Evolutionary conservation across 2,888 invertebrate genomes (phyloP).

Genomic region (Conistra vaccinii): DNA sequence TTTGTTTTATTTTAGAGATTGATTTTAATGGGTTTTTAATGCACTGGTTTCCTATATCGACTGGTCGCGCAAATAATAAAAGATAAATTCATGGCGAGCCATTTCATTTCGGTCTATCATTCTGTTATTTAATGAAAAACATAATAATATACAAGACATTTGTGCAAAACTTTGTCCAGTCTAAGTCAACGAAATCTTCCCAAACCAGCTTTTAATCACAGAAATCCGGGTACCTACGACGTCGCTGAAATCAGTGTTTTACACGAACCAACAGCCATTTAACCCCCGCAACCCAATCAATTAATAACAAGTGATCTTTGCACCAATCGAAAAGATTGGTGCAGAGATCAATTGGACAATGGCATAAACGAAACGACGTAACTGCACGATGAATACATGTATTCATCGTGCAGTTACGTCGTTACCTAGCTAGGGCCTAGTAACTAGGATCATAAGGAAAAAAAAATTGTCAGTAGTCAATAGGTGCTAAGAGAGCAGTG

Average conservation of each 20-base stretch:
- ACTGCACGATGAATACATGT: background rate
- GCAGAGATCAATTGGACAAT: conserved; percentile 46
- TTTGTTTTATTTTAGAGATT: conserved; percentile 46
- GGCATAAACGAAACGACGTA: background rate
- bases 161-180: background rate
- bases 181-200: background rate
- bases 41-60: conserved; percentile 19
- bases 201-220: background rate
- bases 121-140: background rate
- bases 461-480: no score
- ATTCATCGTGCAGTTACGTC: no score
- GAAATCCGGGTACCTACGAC: background rate
- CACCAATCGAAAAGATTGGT: conserved; percentile 23
- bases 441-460: no score
- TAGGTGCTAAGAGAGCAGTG: no score
- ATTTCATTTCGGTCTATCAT: background rate
- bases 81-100: background rate
- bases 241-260: conserved; percentile 19
- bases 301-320: conserved; percentile 45
- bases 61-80: conserved; percentile 6
- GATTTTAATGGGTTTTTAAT: conserved; percentile 55
- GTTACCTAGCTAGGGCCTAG: no score
- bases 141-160: background rate
- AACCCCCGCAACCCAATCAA: conserved; percentile 46
- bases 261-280: background rate